A percentile compares a stretch with the other conserved stretches of the same genome.
Evolutionary conservation across 2,113 vertebrate genomes (phyloP).

Genomic region (Brienomyrus brachyistius): DNA sequence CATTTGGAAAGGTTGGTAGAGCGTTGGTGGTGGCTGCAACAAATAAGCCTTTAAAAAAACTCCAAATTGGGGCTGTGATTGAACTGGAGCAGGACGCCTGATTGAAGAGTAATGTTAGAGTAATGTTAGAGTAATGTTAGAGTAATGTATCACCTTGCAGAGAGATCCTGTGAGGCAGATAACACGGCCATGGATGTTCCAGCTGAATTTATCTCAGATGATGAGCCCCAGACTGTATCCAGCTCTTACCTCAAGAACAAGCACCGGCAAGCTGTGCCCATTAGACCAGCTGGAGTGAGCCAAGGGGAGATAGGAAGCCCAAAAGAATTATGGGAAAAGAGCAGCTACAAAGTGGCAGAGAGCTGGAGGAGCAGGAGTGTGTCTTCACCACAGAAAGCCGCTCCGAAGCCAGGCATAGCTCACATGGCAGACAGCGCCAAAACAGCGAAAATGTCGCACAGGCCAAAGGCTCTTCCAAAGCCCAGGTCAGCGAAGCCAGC

Average conservation of each 20-base stretch:
- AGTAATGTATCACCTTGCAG: background rate
- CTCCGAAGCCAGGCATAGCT: conserved; percentile 48
- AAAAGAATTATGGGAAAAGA: conserved; percentile 13
- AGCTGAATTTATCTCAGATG: conserved; percentile 1
- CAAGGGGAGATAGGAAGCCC: conserved; percentile 6
- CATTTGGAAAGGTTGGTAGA: background rate
- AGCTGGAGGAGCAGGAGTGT: background rate
- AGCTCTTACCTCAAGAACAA: conserved; percentile 3
- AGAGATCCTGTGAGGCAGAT: background rate
- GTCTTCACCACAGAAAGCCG: background rate
- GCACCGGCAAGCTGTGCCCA: background rate
- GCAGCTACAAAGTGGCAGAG: background rate
- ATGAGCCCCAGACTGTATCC: conserved; percentile 15
- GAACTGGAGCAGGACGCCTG: background rate
- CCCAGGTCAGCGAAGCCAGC: background rate
- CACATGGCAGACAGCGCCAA: conserved; percentile 48
- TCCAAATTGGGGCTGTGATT: background rate
- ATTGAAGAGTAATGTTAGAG: background rate
- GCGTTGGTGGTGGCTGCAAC: background rate
- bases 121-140: background rate
- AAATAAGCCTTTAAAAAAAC: background rate
- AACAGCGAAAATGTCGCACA: conserved; percentile 33
- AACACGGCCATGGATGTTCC: background rate
- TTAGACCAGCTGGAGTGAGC: conserved; percentile 9
- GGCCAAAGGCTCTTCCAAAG: conserved; percentile 31